phyloP scores from a whole-genome alignment of 2,113 vertebrate genomes.

The Uria lomvia region DNA sequence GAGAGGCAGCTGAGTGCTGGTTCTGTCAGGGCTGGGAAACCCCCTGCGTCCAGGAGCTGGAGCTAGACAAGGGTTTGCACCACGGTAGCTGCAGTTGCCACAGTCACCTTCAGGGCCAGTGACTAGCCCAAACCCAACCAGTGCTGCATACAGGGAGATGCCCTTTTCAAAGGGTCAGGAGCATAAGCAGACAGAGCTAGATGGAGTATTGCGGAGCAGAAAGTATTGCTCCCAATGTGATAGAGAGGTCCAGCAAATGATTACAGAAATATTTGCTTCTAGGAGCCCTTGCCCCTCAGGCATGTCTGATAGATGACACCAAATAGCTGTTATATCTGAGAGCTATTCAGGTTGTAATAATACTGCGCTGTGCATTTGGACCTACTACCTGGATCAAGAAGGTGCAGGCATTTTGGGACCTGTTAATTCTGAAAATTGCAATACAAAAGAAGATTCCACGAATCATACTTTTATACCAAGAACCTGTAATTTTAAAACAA shows the following conservation, averaged over 20 bases:
- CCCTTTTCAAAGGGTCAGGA: not conserved
- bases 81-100: accelerated
- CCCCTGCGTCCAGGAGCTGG: not conserved
- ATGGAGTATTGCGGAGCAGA: not conserved
- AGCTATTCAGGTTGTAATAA: not conserved
- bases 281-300: not conserved
- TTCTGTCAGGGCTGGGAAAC: not conserved
- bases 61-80: not conserved
- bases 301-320: not conserved
- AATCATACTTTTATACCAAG: not conserved
- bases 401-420: not conserved
- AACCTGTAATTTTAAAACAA: not conserved
- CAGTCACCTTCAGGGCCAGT: not conserved
- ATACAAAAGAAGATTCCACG: not conserved
- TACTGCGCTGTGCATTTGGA: not conserved
- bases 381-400: not conserved
- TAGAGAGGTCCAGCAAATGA: not conserved
- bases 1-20: not conserved
- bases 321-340: not conserved
- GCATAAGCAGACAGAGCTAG: not conserved
- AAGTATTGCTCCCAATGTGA: not conserved
- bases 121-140: not conserved
- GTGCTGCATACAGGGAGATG: not conserved
- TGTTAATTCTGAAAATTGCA: not conserved
- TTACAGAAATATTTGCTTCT: not conserved